phyloP scores from a whole-genome alignment of 2,113 vertebrate genomes.

The Syrrhaptes paradoxus region DNA sequence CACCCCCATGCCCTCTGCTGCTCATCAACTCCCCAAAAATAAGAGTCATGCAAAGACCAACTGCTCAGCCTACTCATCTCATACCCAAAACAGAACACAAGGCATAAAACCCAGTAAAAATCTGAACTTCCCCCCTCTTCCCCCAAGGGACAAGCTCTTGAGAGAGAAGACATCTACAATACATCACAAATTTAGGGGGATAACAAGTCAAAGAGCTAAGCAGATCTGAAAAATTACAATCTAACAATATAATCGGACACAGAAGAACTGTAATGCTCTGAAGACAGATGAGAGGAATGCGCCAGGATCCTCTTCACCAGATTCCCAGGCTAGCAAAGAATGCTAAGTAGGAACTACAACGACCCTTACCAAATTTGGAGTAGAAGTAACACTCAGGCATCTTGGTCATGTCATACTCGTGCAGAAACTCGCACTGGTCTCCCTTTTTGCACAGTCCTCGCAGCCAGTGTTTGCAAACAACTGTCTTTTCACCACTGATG shows the following conservation, averaged over 20 bases:
- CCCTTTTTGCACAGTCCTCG: conserved; percentile 98
- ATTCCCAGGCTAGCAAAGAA: background rate
- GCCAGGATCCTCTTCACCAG: background rate
- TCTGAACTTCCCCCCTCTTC: background rate
- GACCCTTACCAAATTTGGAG: conserved; percentile 92
- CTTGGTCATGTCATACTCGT: conserved; percentile 99
- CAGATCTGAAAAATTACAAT: background rate
- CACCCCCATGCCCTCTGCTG: conserved; percentile 31
- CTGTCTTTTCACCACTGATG: conserved; percentile 98
- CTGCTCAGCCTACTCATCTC: conserved; percentile 1
- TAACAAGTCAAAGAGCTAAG: background rate
- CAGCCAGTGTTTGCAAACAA: conserved; percentile 99
- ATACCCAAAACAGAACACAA: background rate
- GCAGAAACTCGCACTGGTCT: conserved; percentile 98
- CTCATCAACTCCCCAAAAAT: conserved; percentile 44
- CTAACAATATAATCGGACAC: background rate
- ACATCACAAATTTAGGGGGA: background rate
- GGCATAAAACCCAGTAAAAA: background rate
- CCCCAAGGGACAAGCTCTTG: background rate
- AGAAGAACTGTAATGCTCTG: background rate
- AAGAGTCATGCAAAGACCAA: conserved; percentile 34
- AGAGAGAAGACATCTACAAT: background rate
- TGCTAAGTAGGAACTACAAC: background rate
- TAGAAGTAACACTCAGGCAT: conserved; percentile 99
- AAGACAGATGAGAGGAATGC: background rate